Conservation (phyloP, 2,797 vertebrate genomes). For the Pantherophis alleghaniensis region DNA sequence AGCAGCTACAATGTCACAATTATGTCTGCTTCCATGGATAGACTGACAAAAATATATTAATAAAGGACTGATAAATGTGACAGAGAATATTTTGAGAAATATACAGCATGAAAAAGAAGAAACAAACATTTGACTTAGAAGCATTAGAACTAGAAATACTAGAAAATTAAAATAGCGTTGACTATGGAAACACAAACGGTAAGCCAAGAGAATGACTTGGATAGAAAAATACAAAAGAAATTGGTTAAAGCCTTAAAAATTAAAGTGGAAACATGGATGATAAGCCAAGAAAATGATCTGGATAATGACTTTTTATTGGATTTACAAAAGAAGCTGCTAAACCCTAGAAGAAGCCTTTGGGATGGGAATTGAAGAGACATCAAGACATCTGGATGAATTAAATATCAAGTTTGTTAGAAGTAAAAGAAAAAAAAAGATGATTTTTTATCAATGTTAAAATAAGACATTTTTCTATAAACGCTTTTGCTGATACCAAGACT, state of each 20-base stretch:
- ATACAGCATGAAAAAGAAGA: background rate
- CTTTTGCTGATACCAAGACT: background rate
- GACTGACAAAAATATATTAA: background rate
- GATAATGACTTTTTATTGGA: background rate
- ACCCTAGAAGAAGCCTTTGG: background rate
- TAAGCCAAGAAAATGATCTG: background rate
- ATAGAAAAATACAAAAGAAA: background rate
- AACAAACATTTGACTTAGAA: background rate
- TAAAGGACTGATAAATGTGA: background rate
- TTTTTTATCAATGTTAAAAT: background rate
- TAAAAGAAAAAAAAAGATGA: background rate
- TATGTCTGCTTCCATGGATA: background rate
- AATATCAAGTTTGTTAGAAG: background rate
- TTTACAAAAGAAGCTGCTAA: background rate
- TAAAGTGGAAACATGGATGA: background rate
- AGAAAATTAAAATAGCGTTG: background rate
- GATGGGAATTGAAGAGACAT: background rate
- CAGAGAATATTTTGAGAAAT: background rate
- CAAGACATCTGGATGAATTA: background rate
- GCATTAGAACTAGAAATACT: background rate
- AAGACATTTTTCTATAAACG: background rate
- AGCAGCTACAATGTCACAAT: background rate
- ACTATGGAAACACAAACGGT: background rate
- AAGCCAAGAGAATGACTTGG: background rate
- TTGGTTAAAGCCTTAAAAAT: background rate